Base-by-base conservation (phyloP, 1,140 invertebrate species). In the Stenopsyche tienmushanensis region DNA sequence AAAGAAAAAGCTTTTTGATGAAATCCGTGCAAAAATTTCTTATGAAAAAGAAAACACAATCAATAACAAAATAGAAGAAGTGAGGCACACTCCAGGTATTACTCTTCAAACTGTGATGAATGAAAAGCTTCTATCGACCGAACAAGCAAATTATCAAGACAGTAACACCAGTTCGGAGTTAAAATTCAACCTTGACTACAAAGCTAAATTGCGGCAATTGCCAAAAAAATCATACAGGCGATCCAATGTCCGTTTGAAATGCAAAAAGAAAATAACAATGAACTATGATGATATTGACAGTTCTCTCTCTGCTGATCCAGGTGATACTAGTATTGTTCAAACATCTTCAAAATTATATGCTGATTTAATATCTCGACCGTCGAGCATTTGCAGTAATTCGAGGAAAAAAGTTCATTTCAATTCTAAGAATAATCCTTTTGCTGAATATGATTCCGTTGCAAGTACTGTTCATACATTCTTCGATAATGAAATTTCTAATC, bases 301-400 rank as follows among this genome's bases (percentile, higher is more conserved):
- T 67, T 83, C 82, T 7, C 72, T 83, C 59, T 83, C 82, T n/a
- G 82, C 82, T 2, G 83, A 83, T 70, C 73, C 76, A 23, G 83
- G 82, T 0, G 83, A 85, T 53, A 77, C 78, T 17, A 82, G 81
- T 68, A 76, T 84, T 44, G 72, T 83, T 20, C 73, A 81, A 3
- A 85, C 84, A 54, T 79, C 81, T 42, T 75, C 76, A 20, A 84
- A 82, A 73, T 73, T 85, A 49, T 79, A 78, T 8, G 72, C 75
- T 23, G 74, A 77, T 3, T 76, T 77, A 41, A 76, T 80, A 76
- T 80, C 75, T 66, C 75, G 73, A 1, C 75, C 78, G 17, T 75
- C 74, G 57, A 76, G 79, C 53, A 78, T 80, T 52, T 75, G 77
- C 15, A 75, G 77, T 17, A 45, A 74, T 1, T 65, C 72, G 0